Evolutionary conservation across 2,113 vertebrate species (phyloP).

Genomic region (Cyanocitta stelleri): DNA sequence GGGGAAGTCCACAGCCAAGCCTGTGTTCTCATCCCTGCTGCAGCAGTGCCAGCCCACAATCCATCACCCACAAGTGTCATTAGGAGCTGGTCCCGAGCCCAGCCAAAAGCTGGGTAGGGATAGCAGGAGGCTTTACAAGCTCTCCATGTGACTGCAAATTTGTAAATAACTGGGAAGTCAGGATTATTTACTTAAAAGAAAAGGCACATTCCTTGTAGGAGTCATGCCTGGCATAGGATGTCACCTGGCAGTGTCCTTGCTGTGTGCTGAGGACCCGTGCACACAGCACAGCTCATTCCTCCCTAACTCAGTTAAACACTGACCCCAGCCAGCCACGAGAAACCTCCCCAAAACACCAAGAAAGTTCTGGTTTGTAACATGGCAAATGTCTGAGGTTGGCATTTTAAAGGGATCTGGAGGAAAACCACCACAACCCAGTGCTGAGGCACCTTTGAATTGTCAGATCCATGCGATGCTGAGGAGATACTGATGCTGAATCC

Average conservation of each 20-base stretch:
- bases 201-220: not conserved
- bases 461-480: accelerated
- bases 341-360: not conserved
- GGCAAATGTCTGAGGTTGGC: not conserved
- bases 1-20: not conserved
- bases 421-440: accelerated
- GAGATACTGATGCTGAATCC: not conserved
- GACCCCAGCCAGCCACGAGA: not conserved
- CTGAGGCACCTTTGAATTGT: no score
- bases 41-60: not conserved
- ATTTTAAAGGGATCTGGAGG: not conserved
- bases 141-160: not conserved
- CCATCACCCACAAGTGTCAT: not conserved
- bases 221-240: accelerated
- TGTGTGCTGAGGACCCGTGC: not conserved
- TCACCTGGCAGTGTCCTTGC: not conserved
- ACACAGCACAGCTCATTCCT: not conserved
- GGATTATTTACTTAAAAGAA: not conserved
- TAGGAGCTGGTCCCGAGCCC: not conserved
- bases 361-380: not conserved
- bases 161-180: not conserved
- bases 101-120: not conserved
- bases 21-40: not conserved
- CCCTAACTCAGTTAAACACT: accelerated
- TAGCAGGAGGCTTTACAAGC: not conserved